A percentile compares a stretch with the other conserved stretches of the same genome.
These are phyloP conservation scores for Tretioscincus oriximinensis DNA, from an alignment of 2,113 vertebrate genomes.

Conservation along the genomic window DNA sequence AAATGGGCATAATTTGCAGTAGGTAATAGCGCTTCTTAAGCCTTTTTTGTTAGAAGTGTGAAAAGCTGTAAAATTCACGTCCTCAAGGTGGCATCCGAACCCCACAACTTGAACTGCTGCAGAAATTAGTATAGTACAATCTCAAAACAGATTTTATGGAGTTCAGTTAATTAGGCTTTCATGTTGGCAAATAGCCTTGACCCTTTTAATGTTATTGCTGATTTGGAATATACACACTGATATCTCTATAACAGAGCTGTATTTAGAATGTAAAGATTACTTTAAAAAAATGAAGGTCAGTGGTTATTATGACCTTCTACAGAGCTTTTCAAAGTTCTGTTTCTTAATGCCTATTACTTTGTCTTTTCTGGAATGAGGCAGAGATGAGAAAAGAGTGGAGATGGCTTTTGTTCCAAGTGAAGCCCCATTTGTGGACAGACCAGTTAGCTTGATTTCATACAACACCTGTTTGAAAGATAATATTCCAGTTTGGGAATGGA, in stretches of 20 bases:
- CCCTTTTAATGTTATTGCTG: background rate
- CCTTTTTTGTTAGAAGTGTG: background rate
- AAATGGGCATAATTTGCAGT: background rate
- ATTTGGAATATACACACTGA: background rate
- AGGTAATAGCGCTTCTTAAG: too few relatives aligned
- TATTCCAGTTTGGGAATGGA: background rate
- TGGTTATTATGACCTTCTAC: background rate
- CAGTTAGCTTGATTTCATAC: background rate
- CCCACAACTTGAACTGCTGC: background rate
- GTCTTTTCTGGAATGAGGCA: background rate
- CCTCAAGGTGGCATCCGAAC: constrained; percentile 7
- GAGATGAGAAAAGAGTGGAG: background rate
- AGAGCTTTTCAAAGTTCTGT: background rate
- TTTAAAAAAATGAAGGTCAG: background rate
- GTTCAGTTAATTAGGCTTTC: background rate
- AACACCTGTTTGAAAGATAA: background rate
- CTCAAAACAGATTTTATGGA: constrained; percentile 4
- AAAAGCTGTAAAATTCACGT: too few relatives aligned
- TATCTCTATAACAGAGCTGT: background rate
- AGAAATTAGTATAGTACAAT: too few relatives aligned
- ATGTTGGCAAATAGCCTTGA: constrained; percentile 11
- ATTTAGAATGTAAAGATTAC: background rate
- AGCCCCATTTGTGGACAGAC: background rate
- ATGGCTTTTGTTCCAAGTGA: background rate
- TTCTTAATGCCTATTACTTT: background rate